Evolutionary conservation across 1,140 invertebrate genomes (phyloP).

Genomic region (Gryllus bimaculatus): DNA sequence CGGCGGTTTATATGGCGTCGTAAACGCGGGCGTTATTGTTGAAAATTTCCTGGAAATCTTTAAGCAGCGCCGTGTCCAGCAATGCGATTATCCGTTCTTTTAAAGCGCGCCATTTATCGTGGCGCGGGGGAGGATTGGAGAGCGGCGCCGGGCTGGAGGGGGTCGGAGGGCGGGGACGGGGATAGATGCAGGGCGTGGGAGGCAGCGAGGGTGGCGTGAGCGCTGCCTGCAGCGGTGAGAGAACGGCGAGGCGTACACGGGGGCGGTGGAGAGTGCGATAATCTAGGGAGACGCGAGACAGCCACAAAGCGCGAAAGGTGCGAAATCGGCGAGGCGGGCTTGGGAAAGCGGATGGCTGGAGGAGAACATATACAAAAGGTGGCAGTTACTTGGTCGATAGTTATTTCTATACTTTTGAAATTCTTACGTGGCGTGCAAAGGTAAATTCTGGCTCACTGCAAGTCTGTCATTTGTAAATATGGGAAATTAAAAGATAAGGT

Average conservation of each 20-base stretch:
- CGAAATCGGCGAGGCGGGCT: background rate
- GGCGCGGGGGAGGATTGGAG: background rate
- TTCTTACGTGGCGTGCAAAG: too few relatives aligned
- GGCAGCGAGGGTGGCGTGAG: background rate
- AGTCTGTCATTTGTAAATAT: too few relatives aligned
- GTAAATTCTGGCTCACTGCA: too few relatives aligned
- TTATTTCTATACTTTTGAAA: too few relatives aligned
- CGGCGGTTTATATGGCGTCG: background rate
- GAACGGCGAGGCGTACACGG: too few relatives aligned
- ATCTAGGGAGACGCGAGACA: background rate
- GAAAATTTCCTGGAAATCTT: background rate
- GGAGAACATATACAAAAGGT: too few relatives aligned
- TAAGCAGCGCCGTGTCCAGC: background rate
- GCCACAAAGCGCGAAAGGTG: too few relatives aligned
- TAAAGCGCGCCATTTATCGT: background rate
- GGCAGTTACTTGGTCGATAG: too few relatives aligned
- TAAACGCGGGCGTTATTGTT: background rate
- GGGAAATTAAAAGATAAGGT: too few relatives aligned
- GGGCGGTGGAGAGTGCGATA: background rate
- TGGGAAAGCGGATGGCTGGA: too few relatives aligned
- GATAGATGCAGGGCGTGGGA: too few relatives aligned
- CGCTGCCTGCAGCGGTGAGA: background rate
- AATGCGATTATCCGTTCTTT: background rate
- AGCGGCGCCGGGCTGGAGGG: background rate
- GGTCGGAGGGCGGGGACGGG: too few relatives aligned